A percentile compares a stretch with the other conserved stretches of the same genome.
Conservation (phyloP, 2,113 vertebrate species). For the Choloepus hoffmanni region DNA sequence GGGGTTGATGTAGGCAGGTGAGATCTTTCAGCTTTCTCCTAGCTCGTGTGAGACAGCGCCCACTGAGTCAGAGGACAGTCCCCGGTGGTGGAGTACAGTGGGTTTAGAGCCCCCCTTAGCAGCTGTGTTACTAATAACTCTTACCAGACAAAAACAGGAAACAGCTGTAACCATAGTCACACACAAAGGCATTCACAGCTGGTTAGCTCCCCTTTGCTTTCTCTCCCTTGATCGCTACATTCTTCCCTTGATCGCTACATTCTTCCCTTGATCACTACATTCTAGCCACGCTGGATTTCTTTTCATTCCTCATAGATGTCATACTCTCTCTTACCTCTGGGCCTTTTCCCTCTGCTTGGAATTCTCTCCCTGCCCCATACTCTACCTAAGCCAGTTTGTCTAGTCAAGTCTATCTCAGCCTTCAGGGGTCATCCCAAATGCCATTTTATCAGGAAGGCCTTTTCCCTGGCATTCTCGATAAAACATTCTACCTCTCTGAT, state of each 20-base stretch:
- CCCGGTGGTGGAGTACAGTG: background rate
- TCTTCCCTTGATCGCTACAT: too few relatives aligned
- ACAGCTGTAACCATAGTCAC: background rate
- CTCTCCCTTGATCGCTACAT: background rate
- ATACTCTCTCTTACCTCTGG: background rate
- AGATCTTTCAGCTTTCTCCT: background rate
- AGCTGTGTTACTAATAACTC: slow-evolving; percentile 31
- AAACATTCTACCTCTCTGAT: background rate
- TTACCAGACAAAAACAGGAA: slow-evolving; percentile 40
- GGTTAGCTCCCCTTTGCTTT: background rate
- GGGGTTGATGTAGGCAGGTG: background rate
- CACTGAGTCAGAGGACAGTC: background rate
- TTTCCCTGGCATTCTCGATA: background rate
- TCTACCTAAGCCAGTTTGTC: background rate
- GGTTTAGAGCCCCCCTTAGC: background rate
- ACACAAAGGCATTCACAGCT: background rate
- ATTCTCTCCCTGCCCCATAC: background rate
- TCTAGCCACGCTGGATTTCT: background rate
- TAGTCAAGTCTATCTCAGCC: background rate
- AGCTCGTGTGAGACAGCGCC: background rate
- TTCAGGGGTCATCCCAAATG: background rate
- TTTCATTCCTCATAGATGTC: background rate
- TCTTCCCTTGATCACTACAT: too few relatives aligned
- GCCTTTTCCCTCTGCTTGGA: background rate
- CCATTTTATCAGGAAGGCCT: background rate